phyloP scores from a whole-genome alignment of 30 jellyfish, hydroid and myxozoan species.

The Euphysa ruthae region DNA sequence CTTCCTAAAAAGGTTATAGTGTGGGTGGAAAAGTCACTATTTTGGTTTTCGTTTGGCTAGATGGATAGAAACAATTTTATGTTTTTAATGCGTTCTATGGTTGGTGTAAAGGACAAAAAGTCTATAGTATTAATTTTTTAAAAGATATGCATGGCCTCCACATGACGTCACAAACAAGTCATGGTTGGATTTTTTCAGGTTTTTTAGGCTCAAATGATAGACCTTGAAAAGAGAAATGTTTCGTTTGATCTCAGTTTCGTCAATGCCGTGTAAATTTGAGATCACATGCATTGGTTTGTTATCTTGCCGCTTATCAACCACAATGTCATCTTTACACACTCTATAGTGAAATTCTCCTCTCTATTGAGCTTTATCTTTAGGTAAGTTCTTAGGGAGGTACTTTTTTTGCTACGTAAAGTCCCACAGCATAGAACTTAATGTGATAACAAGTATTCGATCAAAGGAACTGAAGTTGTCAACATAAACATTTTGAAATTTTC shows the following conservation, averaged over 20 bases:
- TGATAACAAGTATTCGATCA: conserved; percentile 14
- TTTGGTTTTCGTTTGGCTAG: too few species aligned
- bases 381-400: not conserved
- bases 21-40: too few species aligned
- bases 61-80: too few species aligned
- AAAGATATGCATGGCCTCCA: too few species aligned
- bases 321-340: conserved; percentile 31
- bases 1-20: too few species aligned
- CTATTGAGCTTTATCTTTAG: not conserved
- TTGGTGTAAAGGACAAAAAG: too few species aligned
- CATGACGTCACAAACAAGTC: too few species aligned
- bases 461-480: not conserved
- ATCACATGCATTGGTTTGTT: not conserved
- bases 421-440: not conserved
- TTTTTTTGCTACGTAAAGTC: not conserved
- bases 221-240: too few species aligned
- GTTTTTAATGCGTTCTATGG: too few species aligned
- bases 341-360: conserved; percentile 27
- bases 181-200: too few species aligned
- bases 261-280: not conserved
- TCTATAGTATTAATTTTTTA: too few species aligned
- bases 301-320: conserved; percentile 26
- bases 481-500: conserved; percentile 4
- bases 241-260: not conserved
- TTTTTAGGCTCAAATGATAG: too few species aligned